Evolutionary conservation across 2,888 invertebrate genomes (phyloP), one percentile per base, ranked within the genome.

Genomic region (Limenitis camilla): DNA sequence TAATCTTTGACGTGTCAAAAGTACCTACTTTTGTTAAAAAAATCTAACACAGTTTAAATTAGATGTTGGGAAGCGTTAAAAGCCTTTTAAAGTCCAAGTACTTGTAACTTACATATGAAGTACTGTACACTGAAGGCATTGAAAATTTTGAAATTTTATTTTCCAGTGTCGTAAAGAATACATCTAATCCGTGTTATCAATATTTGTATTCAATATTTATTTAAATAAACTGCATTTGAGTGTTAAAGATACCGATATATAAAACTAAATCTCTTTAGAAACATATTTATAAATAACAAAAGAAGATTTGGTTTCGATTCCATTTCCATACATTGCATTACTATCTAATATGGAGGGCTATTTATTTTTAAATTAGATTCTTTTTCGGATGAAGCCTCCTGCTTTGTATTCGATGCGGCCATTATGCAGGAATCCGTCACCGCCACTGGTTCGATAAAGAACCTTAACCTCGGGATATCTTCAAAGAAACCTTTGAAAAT

Each of bases 311-410:
- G 43, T 53, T 41, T 50, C 40, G 43, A 53, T 53, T 39, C 30
- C 11, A 47, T 53, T 46, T 50, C 47, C 49, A 53, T 53, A 53
- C 53, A 54, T 52, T 57, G 32, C 50, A 50, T 52, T 40, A 58
- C 52, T 52, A 58, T 58, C 49, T 58, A 41, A 52, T 49, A 33
- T 42, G 39, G 43, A 41, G 36, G 57, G 63, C 59, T 55, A 64
- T 69, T 69, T 66, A 62, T 63, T 70, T 74, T 69, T 66, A 77
- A 77, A 78, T 78, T 78, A 69, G 74, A 78, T 78, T 74, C 61
- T n/a, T 61, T 67, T 71, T 67, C 66, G 67, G 67, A 58, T 69
- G 65, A 63, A 60, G 53, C 64, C 66, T 61, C 53, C 63, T 66
- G 60, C 69, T 71, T 70, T 69, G 66, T 71, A 68, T 68, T 69